phyloP scores from a whole-genome alignment of 2,113 vertebrate genomes.

The Psittacula cyanocephala region DNA sequence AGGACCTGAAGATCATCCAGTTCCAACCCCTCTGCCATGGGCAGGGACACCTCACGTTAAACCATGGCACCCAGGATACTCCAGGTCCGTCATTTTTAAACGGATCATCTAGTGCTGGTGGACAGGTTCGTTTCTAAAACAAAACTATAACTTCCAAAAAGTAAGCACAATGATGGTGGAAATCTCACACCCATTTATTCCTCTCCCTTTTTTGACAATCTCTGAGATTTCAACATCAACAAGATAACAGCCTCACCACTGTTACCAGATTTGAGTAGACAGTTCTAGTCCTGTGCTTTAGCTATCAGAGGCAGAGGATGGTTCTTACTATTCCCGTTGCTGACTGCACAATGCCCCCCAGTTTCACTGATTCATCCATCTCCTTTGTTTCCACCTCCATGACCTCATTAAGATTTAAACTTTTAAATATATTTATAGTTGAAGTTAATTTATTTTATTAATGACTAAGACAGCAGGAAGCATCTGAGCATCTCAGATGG shows the following conservation, averaged over 20 bases:
- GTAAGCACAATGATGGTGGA: fast-evolving
- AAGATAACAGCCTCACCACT: not conserved
- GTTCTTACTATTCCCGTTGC: fast-evolving
- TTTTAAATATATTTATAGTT: not conserved
- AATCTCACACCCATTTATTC: not conserved
- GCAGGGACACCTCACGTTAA: too few relatives aligned
- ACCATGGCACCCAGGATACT: too few relatives aligned
- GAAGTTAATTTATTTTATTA: slow-evolving; percentile 13
- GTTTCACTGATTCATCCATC: not conserved
- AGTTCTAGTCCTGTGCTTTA: not conserved
- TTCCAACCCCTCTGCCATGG: too few relatives aligned
- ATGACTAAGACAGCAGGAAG: not conserved
- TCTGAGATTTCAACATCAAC: not conserved
- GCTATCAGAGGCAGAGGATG: not conserved
- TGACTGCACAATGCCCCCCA: not conserved
- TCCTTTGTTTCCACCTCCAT: not conserved
- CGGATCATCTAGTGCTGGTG: not conserved
- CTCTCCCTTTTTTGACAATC: not conserved
- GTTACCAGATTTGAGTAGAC: not conserved
- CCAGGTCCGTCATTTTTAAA: not conserved
- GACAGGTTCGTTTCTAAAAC: not conserved
- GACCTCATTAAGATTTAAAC: not conserved
- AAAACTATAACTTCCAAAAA: not conserved
- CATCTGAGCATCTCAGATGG: not conserved
- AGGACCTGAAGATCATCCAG: too few relatives aligned